A percentile compares a stretch with the other conserved stretches of the same genome.
phyloP scores from a whole-genome alignment of 2,888 invertebrate species.

The Pachydiplax longipennis region DNA sequence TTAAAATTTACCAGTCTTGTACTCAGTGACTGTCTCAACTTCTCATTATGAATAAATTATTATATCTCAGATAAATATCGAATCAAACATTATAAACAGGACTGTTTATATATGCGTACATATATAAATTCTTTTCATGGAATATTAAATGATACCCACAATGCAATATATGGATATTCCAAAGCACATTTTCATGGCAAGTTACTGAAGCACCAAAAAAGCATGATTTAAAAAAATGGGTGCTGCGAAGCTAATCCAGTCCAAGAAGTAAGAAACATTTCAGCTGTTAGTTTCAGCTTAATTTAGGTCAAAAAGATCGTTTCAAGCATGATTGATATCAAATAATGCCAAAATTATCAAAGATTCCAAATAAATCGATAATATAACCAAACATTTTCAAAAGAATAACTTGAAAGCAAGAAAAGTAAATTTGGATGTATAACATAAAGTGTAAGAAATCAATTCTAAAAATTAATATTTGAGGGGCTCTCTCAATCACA shows the following conservation, averaged over 20 bases:
- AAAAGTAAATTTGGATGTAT: background rate
- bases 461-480: background rate
- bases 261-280: background rate
- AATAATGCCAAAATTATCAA: background rate
- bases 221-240: background rate
- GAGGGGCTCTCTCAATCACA: background rate
- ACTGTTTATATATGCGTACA: background rate
- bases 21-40: background rate
- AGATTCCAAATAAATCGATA: background rate
- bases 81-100: background rate
- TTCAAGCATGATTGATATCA: too few relatives aligned
- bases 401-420: background rate
- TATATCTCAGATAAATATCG: background rate
- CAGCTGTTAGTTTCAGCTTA: background rate
- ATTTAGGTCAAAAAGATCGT: too few relatives aligned
- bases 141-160: background rate
- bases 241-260: background rate
- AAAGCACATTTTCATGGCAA: background rate
- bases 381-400: background rate
- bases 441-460: background rate
- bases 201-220: constrained; percentile 12
- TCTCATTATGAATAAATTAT: background rate
- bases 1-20: background rate
- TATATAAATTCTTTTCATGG: background rate
- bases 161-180: background rate